Percentiles rank a stretch among this genome's conserved stretches.
Evolutionary conservation across 2,888 invertebrate species (phyloP).

Genomic region (Drosophila longiperda): DNA sequence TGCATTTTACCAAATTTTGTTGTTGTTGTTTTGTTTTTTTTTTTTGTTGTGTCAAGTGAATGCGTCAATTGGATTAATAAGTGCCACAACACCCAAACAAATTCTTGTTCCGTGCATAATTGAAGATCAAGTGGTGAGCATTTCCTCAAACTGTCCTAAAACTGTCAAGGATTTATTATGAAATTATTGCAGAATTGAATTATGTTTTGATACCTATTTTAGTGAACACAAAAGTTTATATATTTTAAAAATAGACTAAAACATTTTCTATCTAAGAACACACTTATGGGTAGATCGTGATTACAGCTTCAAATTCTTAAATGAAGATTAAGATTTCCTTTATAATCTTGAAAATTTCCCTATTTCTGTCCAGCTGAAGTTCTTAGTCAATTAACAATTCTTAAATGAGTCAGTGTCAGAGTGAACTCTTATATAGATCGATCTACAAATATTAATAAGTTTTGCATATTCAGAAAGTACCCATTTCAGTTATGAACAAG

Average conservation of each 20-base stretch:
- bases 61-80: conserved; percentile 8
- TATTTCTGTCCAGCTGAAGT: no score
- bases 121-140: conserved; percentile 24
- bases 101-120: neutral
- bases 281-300: neutral
- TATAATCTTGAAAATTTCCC: neutral
- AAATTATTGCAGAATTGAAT: neutral
- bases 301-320: neutral
- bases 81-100: neutral
- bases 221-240: neutral
- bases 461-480: neutral
- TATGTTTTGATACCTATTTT: neutral
- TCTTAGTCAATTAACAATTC: neutral
- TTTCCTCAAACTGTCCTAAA: neutral
- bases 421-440: neutral
- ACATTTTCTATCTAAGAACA: neutral
- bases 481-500: neutral
- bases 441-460: neutral
- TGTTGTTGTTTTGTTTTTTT: neutral
- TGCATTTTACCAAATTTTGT: neutral
- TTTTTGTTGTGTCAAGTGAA: conserved; percentile 27
- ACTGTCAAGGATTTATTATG: neutral
- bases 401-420: neutral
- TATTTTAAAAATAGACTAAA: neutral
- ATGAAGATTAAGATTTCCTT: neutral